Conservation (phyloP, 2,113 vertebrate genomes). For the Syrrhaptes paradoxus region DNA sequence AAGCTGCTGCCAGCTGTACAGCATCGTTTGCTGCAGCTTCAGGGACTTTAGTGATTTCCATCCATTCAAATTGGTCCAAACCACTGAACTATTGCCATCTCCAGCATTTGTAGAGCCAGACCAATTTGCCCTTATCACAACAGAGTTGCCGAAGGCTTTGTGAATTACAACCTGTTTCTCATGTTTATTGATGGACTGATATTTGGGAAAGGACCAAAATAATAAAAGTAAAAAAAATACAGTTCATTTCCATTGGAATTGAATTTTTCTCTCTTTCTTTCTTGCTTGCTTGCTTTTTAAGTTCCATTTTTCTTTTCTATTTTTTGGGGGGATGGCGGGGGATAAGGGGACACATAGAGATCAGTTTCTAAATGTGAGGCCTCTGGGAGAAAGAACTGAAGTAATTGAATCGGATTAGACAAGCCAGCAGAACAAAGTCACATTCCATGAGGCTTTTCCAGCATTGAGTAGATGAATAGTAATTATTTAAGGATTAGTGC, state of each 20-base stretch:
- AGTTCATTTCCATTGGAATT: constrained; percentile 58
- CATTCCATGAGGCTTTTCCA: constrained; percentile 76
- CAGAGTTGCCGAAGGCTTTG: constrained; percentile 52
- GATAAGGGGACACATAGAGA: constrained; percentile 5
- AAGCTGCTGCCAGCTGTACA: constrained; percentile 54
- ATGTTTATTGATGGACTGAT: constrained; percentile 76
- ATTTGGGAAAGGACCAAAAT: constrained; percentile 66
- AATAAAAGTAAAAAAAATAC: constrained; percentile 23
- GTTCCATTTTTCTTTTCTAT: not conserved
- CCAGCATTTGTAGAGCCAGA: constrained; percentile 50
- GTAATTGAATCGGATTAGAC: constrained; percentile 81
- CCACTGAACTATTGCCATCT: constrained; percentile 64
- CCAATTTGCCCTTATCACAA: constrained; percentile 69
- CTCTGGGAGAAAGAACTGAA: constrained; percentile 70
- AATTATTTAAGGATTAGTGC: constrained; percentile 83
- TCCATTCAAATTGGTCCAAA: constrained; percentile 66
- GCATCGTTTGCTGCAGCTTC: constrained; percentile 53
- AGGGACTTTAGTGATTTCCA: constrained; percentile 50
- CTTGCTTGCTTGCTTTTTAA: not conserved
- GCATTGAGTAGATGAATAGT: constrained; percentile 72
- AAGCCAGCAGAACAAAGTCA: constrained; percentile 76
- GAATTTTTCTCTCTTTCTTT: not conserved
- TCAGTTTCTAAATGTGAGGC: constrained; percentile 71
- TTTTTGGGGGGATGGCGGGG: not conserved
- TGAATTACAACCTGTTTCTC: constrained; percentile 73